phyloP scores from a whole-genome alignment of 2,113 vertebrate genomes.

The Bujurquina vittata region DNA sequence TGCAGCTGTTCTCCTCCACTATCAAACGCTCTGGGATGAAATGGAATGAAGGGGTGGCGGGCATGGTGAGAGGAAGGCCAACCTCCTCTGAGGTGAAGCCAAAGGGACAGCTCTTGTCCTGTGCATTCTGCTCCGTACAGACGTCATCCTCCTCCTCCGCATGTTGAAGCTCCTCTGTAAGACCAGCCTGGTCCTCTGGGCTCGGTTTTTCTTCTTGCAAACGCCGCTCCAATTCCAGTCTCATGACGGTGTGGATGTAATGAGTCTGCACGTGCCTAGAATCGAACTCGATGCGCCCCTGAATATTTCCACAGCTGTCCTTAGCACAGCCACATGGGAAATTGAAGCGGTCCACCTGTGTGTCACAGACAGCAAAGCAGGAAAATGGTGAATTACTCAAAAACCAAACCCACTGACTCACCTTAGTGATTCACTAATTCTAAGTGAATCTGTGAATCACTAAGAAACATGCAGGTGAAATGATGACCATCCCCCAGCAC shows the following conservation, averaged over 20 bases:
- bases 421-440: not conserved
- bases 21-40: slow-evolving; percentile 74
- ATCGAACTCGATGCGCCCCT: slow-evolving; percentile 89
- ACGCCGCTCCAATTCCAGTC: slow-evolving; percentile 84
- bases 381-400: not conserved
- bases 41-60: slow-evolving; percentile 77
- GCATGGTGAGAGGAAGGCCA: slow-evolving; percentile 54
- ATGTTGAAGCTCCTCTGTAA: slow-evolving; percentile 44
- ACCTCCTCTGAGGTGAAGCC: slow-evolving; percentile 70
- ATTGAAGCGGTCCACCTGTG: slow-evolving; percentile 89
- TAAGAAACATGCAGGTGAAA: not conserved
- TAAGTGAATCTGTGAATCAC: not conserved
- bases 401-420: not conserved
- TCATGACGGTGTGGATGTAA: slow-evolving; percentile 91
- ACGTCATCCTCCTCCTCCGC: slow-evolving; percentile 1
- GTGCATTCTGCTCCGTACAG: not conserved
- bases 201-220: slow-evolving; percentile 39
- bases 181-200: slow-evolving; percentile 8
- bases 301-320: slow-evolving; percentile 87
- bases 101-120: slow-evolving; percentile 55
- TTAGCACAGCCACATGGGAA: slow-evolving; percentile 92
- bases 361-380: not conserved
- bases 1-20: slow-evolving; percentile 87
- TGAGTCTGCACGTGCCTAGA: slow-evolving; percentile 88
- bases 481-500: not conserved